These are phyloP conservation scores for Raja brachyura DNA, from an alignment of 2,113 vertebrate genomes.

Conservation along the genomic window DNA sequence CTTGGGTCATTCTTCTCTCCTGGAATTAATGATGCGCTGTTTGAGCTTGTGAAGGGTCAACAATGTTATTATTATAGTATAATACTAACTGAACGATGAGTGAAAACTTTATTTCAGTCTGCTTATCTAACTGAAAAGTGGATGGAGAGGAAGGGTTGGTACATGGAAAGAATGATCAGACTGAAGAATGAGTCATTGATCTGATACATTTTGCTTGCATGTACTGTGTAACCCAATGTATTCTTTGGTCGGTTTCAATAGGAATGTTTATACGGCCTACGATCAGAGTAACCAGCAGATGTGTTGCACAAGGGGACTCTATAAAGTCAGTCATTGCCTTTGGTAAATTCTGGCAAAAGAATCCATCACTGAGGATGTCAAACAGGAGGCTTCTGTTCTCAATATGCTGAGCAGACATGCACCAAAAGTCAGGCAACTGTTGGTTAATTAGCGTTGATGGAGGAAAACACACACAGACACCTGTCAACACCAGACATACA, in stretches of 20 bases:
- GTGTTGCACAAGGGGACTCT: neutral
- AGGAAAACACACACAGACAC: conserved; percentile 15
- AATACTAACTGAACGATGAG: neutral
- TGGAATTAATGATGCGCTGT: neutral
- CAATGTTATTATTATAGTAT: neutral
- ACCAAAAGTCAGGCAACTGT: neutral
- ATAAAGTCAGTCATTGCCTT: neutral
- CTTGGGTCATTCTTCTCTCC: neutral
- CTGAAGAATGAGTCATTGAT: neutral
- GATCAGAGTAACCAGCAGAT: neutral
- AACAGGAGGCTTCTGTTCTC: conserved; percentile 5
- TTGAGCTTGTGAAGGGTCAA: neutral
- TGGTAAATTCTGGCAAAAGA: neutral
- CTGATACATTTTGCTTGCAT: neutral
- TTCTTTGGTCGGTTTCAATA: neutral
- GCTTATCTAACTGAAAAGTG: neutral
- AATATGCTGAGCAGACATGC: neutral
- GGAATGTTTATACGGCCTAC: neutral
- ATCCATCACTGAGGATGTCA: neutral
- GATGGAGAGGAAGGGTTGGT: neutral
- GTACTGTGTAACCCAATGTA: neutral
- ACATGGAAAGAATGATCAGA: neutral
- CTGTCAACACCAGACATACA: conserved; percentile 3
- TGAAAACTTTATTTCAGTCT: neutral
- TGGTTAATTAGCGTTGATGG: conserved; percentile 15